Evolutionary conservation across 2,888 invertebrate species (phyloP).

Genomic region (Tipula helvola): DNA sequence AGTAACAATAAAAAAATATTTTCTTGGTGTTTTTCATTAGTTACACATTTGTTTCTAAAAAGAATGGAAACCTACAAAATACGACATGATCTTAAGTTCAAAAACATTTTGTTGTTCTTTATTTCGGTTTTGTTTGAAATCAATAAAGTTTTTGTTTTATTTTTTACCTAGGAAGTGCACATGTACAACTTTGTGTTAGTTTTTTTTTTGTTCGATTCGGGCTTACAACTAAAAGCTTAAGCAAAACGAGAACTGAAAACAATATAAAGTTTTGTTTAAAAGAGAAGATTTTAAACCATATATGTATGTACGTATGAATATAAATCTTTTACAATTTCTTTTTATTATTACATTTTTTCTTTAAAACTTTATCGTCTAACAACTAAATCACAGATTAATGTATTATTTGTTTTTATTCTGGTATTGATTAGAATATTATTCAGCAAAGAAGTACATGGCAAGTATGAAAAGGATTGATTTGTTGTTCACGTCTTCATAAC

Average conservation of each 20-base stretch:
- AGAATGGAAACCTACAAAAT: neutral
- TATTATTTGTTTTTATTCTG: neutral
- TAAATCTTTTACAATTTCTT: neutral
- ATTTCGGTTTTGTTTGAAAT: neutral
- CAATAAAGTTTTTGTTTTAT: neutral
- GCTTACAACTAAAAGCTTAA: neutral
- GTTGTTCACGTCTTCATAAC: neutral
- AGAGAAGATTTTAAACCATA: neutral
- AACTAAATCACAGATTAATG: neutral
- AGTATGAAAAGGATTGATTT: neutral
- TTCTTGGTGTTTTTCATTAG: neutral
- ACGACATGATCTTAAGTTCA: neutral
- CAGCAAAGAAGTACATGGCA: neutral
- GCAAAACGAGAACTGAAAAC: neutral
- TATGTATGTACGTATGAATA: neutral
- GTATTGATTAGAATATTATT: neutral
- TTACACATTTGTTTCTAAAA: neutral
- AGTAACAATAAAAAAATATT: neutral
- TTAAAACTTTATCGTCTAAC: neutral
- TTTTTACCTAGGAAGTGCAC: neutral
- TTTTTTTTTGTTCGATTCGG: neutral
- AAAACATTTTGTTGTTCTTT: neutral
- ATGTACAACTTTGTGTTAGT: neutral
- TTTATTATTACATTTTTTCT: neutral
- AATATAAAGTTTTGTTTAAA: neutral